Evolutionary conservation across 2,888 invertebrate species (phyloP).

Genomic region (Metalampra italica): DNA sequence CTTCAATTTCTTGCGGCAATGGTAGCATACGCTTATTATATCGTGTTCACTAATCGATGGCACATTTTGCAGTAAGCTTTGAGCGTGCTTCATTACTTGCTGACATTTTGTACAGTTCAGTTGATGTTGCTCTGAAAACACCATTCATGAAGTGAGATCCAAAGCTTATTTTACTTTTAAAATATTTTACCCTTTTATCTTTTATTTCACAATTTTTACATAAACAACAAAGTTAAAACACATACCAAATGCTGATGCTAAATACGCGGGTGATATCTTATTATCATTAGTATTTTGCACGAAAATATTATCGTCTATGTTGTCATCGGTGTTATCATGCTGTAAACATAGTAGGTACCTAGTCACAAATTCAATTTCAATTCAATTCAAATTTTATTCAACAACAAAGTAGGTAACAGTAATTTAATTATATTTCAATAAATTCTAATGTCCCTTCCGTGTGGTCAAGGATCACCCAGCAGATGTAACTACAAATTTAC

Average conservation of each 20-base stretch:
- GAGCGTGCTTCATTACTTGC: conserved; percentile 35
- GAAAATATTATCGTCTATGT: conserved; percentile 11
- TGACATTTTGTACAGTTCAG: conserved; percentile 49
- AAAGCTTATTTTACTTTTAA: no score
- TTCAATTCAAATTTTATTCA: no score
- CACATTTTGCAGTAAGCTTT: conserved; percentile 31
- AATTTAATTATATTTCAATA: no score
- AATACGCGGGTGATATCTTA: conserved; percentile 24
- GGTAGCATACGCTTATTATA: conserved; percentile 46
- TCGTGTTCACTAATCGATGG: conserved; percentile 30
- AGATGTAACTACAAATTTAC: no score
- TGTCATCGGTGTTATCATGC: neutral
- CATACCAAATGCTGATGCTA: conserved; percentile 32
- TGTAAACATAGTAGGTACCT: no score
- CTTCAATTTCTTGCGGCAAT: conserved; percentile 33
- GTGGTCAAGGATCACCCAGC: no score
- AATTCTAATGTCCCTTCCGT: no score
- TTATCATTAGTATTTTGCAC: conserved; percentile 34
- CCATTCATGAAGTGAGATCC: neutral
- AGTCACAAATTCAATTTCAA: no score
- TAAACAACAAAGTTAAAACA: neutral
- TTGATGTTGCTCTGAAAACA: conserved; percentile 38
- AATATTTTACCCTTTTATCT: no score
- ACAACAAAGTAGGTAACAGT: no score
- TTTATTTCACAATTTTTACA: no score